Evolutionary conservation across 2,888 invertebrate species (phyloP).

Genomic region (Liodrosophila aerea): DNA sequence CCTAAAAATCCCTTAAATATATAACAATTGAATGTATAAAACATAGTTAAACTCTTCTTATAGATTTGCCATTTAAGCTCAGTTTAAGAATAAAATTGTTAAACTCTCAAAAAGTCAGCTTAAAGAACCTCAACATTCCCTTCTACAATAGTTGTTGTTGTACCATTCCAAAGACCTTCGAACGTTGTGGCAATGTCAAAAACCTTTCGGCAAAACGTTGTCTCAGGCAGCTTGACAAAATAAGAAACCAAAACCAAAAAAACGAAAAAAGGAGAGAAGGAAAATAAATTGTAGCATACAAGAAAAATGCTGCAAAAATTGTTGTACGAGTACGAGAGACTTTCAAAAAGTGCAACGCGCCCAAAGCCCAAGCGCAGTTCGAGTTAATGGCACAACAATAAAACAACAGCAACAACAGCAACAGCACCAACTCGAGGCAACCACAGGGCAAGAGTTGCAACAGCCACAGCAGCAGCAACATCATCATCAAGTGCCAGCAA

Average conservation of each 20-base stretch:
- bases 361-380: conserved; percentile 42
- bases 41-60: too few species aligned
- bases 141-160: conserved; percentile 16
- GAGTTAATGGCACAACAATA: conserved; percentile 65
- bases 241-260: conserved; percentile 10
- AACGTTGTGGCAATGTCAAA: conserved; percentile 54
- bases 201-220: conserved; percentile 52
- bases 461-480: conserved; percentile 25
- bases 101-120: too few species aligned
- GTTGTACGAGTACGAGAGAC: conserved; percentile 34
- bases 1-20: too few species aligned
- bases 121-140: too few species aligned
- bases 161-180: conserved; percentile 56
- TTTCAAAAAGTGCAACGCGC: conserved; percentile 57
- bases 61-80: too few species aligned
- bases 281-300: conserved; percentile 59
- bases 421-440: conserved; percentile 4
- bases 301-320: conserved; percentile 57
- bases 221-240: conserved; percentile 52
- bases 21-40: too few species aligned
- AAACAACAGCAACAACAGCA: conserved; percentile 33
- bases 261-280: conserved; percentile 19
- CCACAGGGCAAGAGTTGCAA: not conserved
- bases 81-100: too few species aligned
- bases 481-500: conserved; percentile 50